phyloP scores from a whole-genome alignment of 1,140 invertebrate species.

The Calliphora vicina region DNA sequence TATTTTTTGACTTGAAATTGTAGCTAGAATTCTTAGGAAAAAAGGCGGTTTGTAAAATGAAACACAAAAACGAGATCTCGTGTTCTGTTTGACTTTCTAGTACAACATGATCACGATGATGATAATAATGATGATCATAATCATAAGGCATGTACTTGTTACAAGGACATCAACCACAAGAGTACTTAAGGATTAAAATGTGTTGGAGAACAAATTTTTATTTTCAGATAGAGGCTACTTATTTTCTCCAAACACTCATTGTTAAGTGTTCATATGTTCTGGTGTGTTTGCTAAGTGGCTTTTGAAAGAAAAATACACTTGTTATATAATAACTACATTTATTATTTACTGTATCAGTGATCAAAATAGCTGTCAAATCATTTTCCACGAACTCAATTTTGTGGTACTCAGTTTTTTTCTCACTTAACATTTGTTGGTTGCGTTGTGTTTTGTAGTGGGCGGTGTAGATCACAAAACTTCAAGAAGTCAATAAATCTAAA shows the following conservation, averaged over 20 bases:
- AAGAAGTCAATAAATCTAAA: slow-evolving; percentile 38
- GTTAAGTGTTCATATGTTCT: not conserved
- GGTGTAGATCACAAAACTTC: not conserved
- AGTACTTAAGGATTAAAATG: not conserved
- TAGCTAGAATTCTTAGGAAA: slow-evolving; percentile 47
- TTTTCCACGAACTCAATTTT: not conserved
- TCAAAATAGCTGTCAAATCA: not conserved
- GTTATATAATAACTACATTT: not conserved
- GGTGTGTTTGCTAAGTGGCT: not conserved
- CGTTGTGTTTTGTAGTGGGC: not conserved
- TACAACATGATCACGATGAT: not conserved
- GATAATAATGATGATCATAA: not conserved
- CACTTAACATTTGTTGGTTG: not conserved
- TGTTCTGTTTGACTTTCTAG: not conserved
- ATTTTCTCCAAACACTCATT: not conserved
- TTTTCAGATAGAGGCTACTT: not conserved
- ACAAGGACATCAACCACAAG: not conserved
- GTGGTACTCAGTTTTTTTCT: not conserved
- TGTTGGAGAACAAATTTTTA: not conserved
- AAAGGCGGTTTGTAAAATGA: slow-evolving; percentile 52
- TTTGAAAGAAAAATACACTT: not conserved
- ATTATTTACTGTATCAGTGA: not conserved
- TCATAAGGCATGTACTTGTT: not conserved
- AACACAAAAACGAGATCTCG: slow-evolving; percentile 41
- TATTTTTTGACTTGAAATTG: not conserved